phyloP scores from a whole-genome alignment of 2,888 invertebrate species.

The Diarsia dahlii region DNA sequence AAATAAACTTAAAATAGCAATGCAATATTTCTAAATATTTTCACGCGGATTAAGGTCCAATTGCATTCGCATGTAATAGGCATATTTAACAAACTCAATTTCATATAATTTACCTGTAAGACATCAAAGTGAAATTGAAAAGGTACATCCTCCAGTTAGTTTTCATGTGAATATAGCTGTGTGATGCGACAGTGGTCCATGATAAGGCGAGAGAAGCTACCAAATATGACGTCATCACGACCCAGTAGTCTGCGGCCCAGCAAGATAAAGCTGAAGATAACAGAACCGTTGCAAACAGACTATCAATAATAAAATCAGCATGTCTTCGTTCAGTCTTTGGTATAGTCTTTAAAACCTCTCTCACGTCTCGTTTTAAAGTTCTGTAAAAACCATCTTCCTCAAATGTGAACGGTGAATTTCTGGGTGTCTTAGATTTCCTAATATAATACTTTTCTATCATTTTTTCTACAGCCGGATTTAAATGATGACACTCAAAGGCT shows the following conservation, averaged over 20 bases:
- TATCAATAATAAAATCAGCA: constrained; percentile 80
- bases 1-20: too few relatives aligned
- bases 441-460: constrained; percentile 92
- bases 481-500: constrained; percentile 91
- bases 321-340: constrained; percentile 71
- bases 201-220: constrained; percentile 88
- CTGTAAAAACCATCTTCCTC: constrained; percentile 94
- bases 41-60: too few relatives aligned
- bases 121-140: constrained; percentile 93
- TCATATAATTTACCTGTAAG: constrained; percentile 85
- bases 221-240: constrained; percentile 72
- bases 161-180: constrained; percentile 95
- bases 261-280: constrained; percentile 75
- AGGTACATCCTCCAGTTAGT: constrained; percentile 95
- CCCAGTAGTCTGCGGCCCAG: constrained; percentile 75
- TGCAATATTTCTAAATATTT: too few relatives aligned
- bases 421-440: constrained; percentile 90
- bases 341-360: constrained; percentile 90
- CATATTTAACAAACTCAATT: background rate
- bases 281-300: constrained; percentile 80
- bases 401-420: constrained; percentile 94
- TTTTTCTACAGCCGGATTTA: constrained; percentile 88
- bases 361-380: constrained; percentile 91
- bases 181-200: constrained; percentile 92
- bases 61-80: background rate